phyloP scores from a whole-genome alignment of 1,140 invertebrate genomes.

The Zeugodacus cucurbitae region DNA sequence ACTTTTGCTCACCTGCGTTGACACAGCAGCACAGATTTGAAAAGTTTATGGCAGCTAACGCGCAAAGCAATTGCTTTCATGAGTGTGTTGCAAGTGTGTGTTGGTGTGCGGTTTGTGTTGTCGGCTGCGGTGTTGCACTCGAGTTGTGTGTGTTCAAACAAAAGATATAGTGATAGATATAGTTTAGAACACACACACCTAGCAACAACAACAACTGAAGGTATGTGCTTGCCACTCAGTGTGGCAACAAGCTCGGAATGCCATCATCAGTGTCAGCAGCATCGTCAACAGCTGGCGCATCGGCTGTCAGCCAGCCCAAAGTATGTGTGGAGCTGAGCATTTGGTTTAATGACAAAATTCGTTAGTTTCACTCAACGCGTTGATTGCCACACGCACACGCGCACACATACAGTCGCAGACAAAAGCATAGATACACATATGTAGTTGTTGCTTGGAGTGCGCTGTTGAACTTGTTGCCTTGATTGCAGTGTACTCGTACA shows the following conservation, averaged over 20 bases:
- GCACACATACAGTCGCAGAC: not conserved
- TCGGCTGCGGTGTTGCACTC: too few species aligned
- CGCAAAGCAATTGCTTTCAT: not conserved
- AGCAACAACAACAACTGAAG: too few species aligned
- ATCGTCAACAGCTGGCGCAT: too few species aligned
- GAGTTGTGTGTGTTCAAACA: too few species aligned
- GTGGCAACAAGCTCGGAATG: not conserved
- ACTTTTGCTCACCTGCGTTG: not conserved
- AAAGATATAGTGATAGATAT: too few species aligned
- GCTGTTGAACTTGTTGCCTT: too few species aligned
- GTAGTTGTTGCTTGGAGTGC: slow-evolving; percentile 20
- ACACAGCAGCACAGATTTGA: not conserved
- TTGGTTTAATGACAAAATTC: slow-evolving; percentile 15
- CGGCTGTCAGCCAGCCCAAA: not conserved
- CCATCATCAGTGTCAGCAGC: not conserved
- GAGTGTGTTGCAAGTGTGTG: too few species aligned
- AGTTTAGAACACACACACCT: too few species aligned
- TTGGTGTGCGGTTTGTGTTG: not conserved
- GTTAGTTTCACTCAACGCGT: not conserved
- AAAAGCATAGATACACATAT: not conserved
- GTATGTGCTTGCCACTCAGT: not conserved
- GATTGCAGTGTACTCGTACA: too few species aligned
- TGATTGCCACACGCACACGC: not conserved
- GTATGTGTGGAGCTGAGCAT: not conserved
- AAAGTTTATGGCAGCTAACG: not conserved